These are phyloP conservation scores for Bubo blakistoni DNA, from an alignment of 2,113 vertebrate genomes.

Conservation along the genomic window DNA sequence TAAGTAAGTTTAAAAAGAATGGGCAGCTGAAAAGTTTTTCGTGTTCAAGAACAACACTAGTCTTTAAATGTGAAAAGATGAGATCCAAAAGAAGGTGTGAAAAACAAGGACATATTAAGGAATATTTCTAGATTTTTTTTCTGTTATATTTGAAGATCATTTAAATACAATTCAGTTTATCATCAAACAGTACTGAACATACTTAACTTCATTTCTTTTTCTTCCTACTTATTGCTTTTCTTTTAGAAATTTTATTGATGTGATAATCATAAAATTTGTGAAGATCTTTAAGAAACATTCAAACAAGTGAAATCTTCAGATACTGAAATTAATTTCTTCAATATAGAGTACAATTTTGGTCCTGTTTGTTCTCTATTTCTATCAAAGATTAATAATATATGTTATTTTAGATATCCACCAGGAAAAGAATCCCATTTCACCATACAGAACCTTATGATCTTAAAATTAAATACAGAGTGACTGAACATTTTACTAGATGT, in stretches of 20 bases:
- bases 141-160: not conserved
- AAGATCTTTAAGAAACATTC: not conserved
- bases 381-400: not conserved
- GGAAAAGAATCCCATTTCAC: not conserved
- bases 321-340: not conserved
- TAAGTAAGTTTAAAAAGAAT: not conserved
- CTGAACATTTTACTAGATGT: not conserved
- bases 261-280: not conserved
- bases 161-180: not conserved
- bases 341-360: not conserved
- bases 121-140: not conserved
- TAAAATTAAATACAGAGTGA: not conserved
- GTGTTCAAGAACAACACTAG: not conserved
- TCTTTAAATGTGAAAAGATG: not conserved
- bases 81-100: not conserved
- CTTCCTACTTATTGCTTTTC: not conserved
- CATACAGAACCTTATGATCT: not conserved
- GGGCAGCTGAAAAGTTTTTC: not conserved
- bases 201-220: not conserved
- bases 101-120: not conserved
- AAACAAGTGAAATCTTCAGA: not conserved
- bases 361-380: not conserved
- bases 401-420: not conserved
- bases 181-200: not conserved
- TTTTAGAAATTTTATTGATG: not conserved